Percentiles rank a stretch among this genome's conserved stretches.
These are phyloP conservation scores for Heliconius cydno DNA, from an alignment of 2,888 invertebrate genomes.

Conservation along the genomic window DNA sequence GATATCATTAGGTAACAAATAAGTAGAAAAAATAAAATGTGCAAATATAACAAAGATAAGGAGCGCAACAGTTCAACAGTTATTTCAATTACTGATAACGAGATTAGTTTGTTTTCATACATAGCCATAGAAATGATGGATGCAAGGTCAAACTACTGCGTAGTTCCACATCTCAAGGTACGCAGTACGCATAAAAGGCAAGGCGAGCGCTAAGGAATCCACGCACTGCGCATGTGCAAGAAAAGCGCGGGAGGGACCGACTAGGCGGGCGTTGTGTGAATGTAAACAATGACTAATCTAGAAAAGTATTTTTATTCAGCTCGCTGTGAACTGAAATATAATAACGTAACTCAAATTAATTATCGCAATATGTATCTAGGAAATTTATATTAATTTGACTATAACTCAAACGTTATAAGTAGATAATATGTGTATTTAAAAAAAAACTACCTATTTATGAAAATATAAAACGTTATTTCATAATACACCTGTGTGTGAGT, in stretches of 20 bases:
- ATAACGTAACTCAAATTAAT: background rate
- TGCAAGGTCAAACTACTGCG: constrained; percentile 58
- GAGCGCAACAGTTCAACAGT: constrained; percentile 17
- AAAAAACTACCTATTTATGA: background rate
- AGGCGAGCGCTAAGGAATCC: constrained; percentile 35
- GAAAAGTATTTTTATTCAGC: constrained; percentile 20
- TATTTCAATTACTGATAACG: constrained; percentile 41
- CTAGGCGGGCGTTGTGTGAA: constrained; percentile 47
- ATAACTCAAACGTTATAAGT: background rate
- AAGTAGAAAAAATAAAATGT: constrained; percentile 5
- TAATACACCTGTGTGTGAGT: background rate
- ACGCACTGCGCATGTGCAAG: constrained; percentile 62
- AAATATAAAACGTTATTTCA: background rate
- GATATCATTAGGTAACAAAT: background rate
- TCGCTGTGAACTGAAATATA: constrained; percentile 3
- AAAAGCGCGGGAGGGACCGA: constrained; percentile 56
- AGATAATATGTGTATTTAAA: background rate
- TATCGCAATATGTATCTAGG: background rate
- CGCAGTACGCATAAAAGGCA: constrained; percentile 42
- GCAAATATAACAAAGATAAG: background rate
- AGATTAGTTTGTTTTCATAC: constrained; percentile 48
- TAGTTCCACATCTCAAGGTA: constrained; percentile 52
- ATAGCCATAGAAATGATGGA: constrained; percentile 50
- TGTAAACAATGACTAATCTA: constrained; percentile 31
- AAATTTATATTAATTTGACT: constrained; percentile 6